These are phyloP conservation scores for Drosophila pandora DNA, from an alignment of 1,140 invertebrate species.

Conservation along the genomic window DNA sequence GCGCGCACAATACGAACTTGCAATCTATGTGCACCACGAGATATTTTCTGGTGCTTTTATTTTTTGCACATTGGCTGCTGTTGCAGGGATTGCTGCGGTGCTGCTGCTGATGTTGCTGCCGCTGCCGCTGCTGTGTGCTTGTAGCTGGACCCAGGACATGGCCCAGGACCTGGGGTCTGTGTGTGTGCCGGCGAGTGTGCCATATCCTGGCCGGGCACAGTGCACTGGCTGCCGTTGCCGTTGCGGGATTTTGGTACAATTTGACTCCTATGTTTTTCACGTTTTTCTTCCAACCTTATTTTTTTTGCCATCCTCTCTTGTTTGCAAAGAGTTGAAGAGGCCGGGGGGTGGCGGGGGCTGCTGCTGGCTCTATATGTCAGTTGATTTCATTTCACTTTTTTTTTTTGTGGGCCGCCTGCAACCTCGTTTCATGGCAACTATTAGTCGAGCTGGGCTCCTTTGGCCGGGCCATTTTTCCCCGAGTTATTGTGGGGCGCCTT, in stretches of 20 bases:
- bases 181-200: slow-evolving; percentile 18
- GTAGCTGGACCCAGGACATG: slow-evolving; percentile 67
- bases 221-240: slow-evolving; percentile 65
- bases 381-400: slow-evolving; percentile 81
- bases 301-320: slow-evolving; percentile 38
- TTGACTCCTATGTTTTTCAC: slow-evolving; percentile 51
- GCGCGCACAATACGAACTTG: slow-evolving; percentile 77
- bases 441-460: slow-evolving; percentile 54
- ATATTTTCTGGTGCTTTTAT: slow-evolving; percentile 68
- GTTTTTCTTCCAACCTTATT: slow-evolving; percentile 25
- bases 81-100: slow-evolving; percentile 26
- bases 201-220: slow-evolving; percentile 70
- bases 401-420: slow-evolving; percentile 44
- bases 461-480: slow-evolving; percentile 41
- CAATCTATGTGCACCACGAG: slow-evolving; percentile 59
- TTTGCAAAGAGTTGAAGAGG: slow-evolving; percentile 44
- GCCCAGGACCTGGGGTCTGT: slow-evolving; percentile 41
- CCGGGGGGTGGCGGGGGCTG: slow-evolving; percentile 5
- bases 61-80: slow-evolving; percentile 18
- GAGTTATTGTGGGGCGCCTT: slow-evolving; percentile 34
- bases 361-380: slow-evolving; percentile 70
- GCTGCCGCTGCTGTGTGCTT: slow-evolving; percentile 53
- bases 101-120: slow-evolving; percentile 15
- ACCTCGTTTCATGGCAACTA: slow-evolving; percentile 62
- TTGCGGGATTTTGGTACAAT: slow-evolving; percentile 75